These are phyloP conservation scores for Amitus sp. DNA, from an alignment of 2,888 invertebrate genomes.

Conservation along the genomic window DNA sequence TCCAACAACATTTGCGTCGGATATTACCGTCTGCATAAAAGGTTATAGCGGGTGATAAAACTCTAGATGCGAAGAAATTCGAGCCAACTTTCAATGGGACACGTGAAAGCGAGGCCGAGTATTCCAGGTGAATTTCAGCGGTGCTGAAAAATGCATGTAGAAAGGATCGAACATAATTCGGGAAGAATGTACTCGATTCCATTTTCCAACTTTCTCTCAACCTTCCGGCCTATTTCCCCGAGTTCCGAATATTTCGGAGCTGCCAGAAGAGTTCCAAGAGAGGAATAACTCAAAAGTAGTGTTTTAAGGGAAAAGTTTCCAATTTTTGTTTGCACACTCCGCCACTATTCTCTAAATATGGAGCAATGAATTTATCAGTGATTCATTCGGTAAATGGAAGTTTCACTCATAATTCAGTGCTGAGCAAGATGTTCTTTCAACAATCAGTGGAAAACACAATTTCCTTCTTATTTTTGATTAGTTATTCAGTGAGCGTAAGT, in stretches of 20 bases:
- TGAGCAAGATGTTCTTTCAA: too few species aligned
- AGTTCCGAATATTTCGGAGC: not conserved
- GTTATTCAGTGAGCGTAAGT: too few species aligned
- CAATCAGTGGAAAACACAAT: too few species aligned
- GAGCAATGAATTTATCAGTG: too few species aligned
- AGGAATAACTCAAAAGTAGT: not conserved
- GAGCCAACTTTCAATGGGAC: not conserved
- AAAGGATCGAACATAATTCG: slow-evolving; percentile 1
- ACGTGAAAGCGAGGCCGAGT: not conserved
- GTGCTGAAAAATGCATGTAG: slow-evolving; percentile 1
- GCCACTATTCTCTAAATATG: too few species aligned
- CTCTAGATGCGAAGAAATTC: not conserved
- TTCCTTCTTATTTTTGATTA: too few species aligned
- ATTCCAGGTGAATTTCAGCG: not conserved
- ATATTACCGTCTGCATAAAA: not conserved
- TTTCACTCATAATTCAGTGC: too few species aligned
- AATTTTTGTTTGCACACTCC: too few species aligned
- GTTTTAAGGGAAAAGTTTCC: not conserved
- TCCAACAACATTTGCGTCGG: not conserved
- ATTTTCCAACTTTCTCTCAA: not conserved
- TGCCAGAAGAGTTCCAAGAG: not conserved
- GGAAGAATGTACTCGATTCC: not conserved
- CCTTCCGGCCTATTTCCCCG: not conserved
- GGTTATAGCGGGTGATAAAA: slow-evolving; percentile 1
- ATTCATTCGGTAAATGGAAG: too few species aligned